Percentiles rank a stretch among this genome's conserved stretches.
These are phyloP conservation scores for Saguinus midas DNA, from an alignment of 2,113 vertebrate species.

Conservation along the genomic window DNA sequence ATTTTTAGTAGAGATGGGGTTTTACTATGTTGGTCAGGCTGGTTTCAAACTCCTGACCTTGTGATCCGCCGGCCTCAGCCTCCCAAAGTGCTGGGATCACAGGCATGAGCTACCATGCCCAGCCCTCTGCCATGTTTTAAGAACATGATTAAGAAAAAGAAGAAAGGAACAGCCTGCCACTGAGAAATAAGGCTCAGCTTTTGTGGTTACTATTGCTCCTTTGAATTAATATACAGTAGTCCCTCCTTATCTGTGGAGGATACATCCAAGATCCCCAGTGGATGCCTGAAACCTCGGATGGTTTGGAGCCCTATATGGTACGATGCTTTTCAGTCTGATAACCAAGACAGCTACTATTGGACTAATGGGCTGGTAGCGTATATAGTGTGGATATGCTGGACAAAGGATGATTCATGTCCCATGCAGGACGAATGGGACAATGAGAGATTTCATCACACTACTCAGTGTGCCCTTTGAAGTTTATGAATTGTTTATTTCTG, in stretches of 20 bases:
- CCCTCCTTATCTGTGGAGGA: neutral
- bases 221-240: neutral
- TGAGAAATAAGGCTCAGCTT: conserved; percentile 28
- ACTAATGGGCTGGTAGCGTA: neutral
- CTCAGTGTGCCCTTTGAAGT: neutral
- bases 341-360: neutral
- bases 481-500: neutral
- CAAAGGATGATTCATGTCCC: neutral
- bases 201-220: neutral
- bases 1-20: no score
- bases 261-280: neutral
- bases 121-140: no score
- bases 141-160: no score
- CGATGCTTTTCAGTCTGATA: neutral
- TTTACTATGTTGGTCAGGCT: no score
- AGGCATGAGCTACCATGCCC: no score
- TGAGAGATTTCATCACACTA: neutral
- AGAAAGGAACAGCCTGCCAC: neutral
- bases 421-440: neutral
- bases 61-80: no score
- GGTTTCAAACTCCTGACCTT: no score
- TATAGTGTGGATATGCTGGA: neutral
- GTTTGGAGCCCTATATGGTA: neutral
- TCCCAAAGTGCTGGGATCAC: no score
- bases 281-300: neutral